A percentile compares a stretch with the other conserved stretches of the same genome.
Evolutionary conservation across 2,113 vertebrate species (phyloP).

Genomic region (Corvus moneduloides): DNA sequence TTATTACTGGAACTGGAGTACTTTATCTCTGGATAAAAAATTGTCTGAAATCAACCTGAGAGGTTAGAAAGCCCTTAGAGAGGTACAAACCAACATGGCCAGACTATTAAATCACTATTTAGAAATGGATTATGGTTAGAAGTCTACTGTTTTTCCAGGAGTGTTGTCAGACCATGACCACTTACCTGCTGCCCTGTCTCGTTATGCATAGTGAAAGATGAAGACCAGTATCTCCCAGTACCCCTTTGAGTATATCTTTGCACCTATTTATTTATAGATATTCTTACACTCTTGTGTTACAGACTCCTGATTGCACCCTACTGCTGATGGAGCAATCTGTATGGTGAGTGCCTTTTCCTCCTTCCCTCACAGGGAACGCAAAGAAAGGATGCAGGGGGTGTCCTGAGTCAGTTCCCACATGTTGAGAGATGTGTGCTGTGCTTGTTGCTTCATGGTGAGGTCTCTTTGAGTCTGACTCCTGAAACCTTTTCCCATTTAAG

Average conservation of each 20-base stretch:
- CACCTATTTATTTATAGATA: neutral
- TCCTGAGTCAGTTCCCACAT: neutral
- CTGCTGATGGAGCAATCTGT: neutral
- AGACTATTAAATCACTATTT: neutral
- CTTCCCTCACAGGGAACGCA: rapidly evolving
- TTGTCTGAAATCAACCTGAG: neutral
- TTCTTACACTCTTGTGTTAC: neutral
- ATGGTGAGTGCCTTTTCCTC: neutral
- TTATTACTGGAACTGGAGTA: neutral
- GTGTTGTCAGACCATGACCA: neutral
- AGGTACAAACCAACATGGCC: neutral
- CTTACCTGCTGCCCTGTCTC: neutral
- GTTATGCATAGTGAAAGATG: neutral
- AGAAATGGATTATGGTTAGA: neutral
- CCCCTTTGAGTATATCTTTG: neutral
- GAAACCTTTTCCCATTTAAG: neutral
- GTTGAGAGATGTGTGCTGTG: neutral
- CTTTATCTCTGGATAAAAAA: neutral
- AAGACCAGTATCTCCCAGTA: neutral
- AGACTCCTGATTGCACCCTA: neutral
- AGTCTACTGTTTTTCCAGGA: neutral
- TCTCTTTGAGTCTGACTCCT: neutral
- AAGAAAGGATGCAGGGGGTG: neutral
- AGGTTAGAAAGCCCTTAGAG: neutral
- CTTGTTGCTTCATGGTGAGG: neutral